phyloP scores from a whole-genome alignment of 2,888 invertebrate species.

The Halocaridina rubra region DNA sequence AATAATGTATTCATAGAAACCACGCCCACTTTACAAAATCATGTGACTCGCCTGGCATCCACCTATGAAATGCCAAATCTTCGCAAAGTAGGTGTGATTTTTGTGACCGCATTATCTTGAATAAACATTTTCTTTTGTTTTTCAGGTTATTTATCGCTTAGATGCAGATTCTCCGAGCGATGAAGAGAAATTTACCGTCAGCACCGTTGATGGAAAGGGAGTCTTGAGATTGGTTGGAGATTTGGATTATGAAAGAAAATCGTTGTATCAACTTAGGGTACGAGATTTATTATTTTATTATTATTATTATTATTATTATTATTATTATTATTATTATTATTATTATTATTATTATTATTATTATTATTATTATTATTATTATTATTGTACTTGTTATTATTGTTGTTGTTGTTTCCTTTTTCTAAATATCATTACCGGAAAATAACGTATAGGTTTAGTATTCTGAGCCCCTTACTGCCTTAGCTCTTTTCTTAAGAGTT shows the following conservation, averaged over 20 bases:
- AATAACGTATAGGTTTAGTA: no score
- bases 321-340: not conserved
- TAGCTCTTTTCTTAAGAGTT: no score
- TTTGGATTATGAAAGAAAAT: conserved; percentile 88
- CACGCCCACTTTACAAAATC: no score
- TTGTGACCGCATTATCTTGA: no score
- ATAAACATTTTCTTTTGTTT: no score
- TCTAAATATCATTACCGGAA: no score
- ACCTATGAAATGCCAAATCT: no score
- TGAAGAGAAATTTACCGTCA: conserved; percentile 80
- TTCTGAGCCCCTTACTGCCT: no score
- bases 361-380: not conserved
- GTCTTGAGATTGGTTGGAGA: conserved; percentile 80
- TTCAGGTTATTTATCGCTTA: conserved; percentile 83
- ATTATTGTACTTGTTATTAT: not conserved
- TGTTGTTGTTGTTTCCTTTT: no score
- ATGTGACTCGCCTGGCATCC: no score
- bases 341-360: not conserved
- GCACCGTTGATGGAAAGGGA: conserved; percentile 87
- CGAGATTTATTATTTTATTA: not conserved
- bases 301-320: not conserved
- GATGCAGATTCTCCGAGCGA: conserved; percentile 86
- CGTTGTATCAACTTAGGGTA: conserved; percentile 79
- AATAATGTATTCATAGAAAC: no score
- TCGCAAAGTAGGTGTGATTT: no score